Evolutionary conservation across 2,113 vertebrate genomes (phyloP), one percentile per base, ranked within the genome.

Genomic region (Colius striatus): DNA sequence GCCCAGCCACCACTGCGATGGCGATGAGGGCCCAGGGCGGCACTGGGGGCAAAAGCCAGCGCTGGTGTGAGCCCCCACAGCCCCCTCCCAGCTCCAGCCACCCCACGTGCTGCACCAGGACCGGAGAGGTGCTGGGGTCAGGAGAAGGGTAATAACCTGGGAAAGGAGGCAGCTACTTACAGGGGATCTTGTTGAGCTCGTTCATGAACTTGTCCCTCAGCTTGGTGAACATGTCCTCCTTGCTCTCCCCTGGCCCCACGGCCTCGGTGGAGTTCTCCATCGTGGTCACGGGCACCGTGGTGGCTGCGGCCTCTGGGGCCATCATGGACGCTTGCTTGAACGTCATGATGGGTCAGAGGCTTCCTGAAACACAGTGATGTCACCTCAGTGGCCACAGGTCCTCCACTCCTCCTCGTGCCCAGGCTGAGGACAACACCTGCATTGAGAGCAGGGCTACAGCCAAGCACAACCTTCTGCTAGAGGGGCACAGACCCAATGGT

Each of bases 21-120:
- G 99, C 99, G 0, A 99, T 99, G 96, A 99, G 98, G 36, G 99
- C 99, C 99, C 99, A 99, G 58, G 99, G 98, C 0, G 99, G 99
- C 96, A 99, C 99, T 99, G 98, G 3, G 4, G 55, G 65, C 17
- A 53, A 36, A 60, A 73, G 26, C 16, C 32, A 5, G 21, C 2
- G 27, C 11, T 1, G 0, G 6, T 26, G 5, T 68, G 58, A 87
- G 72, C 38, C 63, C 63, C 73, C 6, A 2, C 2, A n/a, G 63
- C 66, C 79, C 65, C 62, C 22, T 26, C 63, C 50, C 34, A 6
- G 18, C 13, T 14, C 29, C 55, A 47, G 32, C 30, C 60, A 53
- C 55, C 36, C 48, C 25, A 34, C 34, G 2, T 0, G 6, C 19
- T 45, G 55, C 55, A 23, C 51, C 19, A 61, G 76, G 58, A 36